Evolutionary conservation across 2,113 vertebrate genomes (phyloP), one percentile per base, ranked within the genome.

Genomic region (Prietella phreatophila): DNA sequence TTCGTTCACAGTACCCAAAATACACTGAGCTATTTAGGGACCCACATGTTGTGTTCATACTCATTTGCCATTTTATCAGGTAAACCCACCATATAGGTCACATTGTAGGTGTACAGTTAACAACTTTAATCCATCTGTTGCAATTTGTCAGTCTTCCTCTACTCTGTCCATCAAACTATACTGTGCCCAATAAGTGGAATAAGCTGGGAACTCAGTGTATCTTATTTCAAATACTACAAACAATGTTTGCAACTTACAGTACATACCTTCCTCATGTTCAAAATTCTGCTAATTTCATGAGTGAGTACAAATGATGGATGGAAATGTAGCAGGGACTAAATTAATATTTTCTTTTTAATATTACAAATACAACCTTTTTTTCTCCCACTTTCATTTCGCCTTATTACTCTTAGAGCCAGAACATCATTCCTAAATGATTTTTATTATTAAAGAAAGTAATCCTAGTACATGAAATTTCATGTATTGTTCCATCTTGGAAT

Each of bases 401-500:
- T 55, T 55, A 27, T 80, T 50, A 53, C 25, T 78, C 42, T 27
- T 42, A 13, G 27, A 79, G 47, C 27, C 47, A 79, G 6, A 79
- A 30, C 0, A 3, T 55, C 50, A 20, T 10, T 55, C 33, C 76
- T 55, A 20, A 53, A 80, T 56, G 6, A 55, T 30, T 80, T 80
- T 80, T 50, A 55, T 80, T 50, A 80, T 56, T 56, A 56, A 80
- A 56, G 50, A 55, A 30, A 80, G 47, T 56, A 15, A 55, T 53
- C 50, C 50, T 55, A 55, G 27, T n/a, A 8, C 76, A 19, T 55
- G 47, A 30, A 79, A 55, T 79, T 53, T 79, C 76, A 55, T 13
- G 25, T 76, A 76, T 76, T 47, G 39, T 15, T 76, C 42, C 73
- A 14, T 76, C 42, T 76, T 76, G 73, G n/a, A 76, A 76, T 76